Base-by-base conservation (phyloP, 2,888 invertebrate genomes). In the Plebejus anna region DNA sequence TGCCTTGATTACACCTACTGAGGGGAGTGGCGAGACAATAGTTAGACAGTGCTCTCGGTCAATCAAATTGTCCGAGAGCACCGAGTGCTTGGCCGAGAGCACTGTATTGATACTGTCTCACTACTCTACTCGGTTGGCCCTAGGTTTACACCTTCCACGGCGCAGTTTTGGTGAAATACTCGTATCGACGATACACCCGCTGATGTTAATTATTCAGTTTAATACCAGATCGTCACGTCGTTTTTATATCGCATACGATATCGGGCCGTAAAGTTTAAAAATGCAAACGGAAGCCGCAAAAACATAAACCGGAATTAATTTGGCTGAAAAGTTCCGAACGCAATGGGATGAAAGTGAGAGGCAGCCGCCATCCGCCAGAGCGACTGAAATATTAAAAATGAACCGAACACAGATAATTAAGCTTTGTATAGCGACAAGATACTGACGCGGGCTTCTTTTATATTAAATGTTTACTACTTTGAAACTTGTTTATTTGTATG, bases 301-400 rank as follows among this genome's bases (percentile, higher is more conserved):
- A 90, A 86, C 88, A 88, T 86, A 83, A 82, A 88, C 88, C 86
- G 87, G 86, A 90, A 90, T 92, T 91, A 92, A 92, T 92, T 91
- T 89, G 88, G 88, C 90, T 90, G 91, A 87, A 91, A 92, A 90
- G 90, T 91, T 90, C 84, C 84, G 82, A 83, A 83, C 85, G 92
- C 92, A 92, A 93, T 90, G 89, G 88, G 89, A 90, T 91, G 92
- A 91, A 91, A 91, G 90, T 87, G 88, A 90, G 89, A 89, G 89
- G 87, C 83, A 86, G 84, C 82, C 85, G 87, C 86, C 83, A 81
- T 1, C 38, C 55, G 55, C 4, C 55, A 4, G 16, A 16, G 16
- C 55, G 16, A 55, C 55, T 55, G 13, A 16, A 89, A 91, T 90
- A 91, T 91, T 89, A 90, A 90, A 91, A 88, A 86, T 80, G 80